Percentiles rank a stretch among this genome's conserved stretches.
Evolutionary conservation across 2,888 invertebrate species (phyloP).

Genomic region (Quadroppia sp.): DNA sequence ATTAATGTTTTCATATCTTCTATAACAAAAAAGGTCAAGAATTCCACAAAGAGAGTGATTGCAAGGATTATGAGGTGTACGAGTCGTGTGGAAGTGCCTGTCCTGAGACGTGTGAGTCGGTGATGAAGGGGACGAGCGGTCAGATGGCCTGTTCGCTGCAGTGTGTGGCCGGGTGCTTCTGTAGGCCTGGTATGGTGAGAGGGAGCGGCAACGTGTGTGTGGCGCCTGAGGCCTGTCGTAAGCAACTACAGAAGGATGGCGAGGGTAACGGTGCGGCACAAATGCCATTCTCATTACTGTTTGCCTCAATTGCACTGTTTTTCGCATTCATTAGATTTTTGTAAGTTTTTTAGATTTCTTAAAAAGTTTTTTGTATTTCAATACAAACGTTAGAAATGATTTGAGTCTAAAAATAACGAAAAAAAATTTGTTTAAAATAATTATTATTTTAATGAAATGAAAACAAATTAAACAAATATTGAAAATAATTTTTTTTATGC

Average conservation of each 20-base stretch:
- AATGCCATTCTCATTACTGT: not conserved
- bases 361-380: no score
- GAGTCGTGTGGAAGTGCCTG: constrained; percentile 34
- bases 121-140: not conserved
- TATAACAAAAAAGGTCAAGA: not conserved
- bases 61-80: constrained; percentile 26
- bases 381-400: no score
- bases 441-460: no score
- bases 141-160: constrained; percentile 32
- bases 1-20: not conserved
- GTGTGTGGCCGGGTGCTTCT: constrained; percentile 36
- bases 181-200: constrained; percentile 12
- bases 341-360: not conserved
- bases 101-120: constrained; percentile 33
- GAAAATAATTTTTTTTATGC: no score
- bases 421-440: no score
- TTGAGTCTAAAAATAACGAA: no score
- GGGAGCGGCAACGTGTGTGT: constrained; percentile 10
- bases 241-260: not conserved
- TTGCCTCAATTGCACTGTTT: not conserved
- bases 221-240: not conserved
- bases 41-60: not conserved
- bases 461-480: no score
- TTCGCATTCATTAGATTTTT: not conserved
- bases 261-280: not conserved